These are phyloP conservation scores for Cephus nigrinus DNA, from an alignment of 2,888 invertebrate species.

Conservation along the genomic window DNA sequence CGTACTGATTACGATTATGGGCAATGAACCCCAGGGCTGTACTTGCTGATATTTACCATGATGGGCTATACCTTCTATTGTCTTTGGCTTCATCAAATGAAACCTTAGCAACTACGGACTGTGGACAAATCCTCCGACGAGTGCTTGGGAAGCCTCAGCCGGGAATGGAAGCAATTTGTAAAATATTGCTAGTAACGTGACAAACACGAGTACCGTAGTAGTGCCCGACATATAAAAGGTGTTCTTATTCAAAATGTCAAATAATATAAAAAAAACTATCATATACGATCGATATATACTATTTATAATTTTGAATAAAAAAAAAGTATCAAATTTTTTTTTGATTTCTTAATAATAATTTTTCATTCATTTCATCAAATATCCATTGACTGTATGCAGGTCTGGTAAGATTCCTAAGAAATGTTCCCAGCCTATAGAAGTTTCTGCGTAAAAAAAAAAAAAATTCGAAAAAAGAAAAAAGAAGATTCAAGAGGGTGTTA, in stretches of 20 bases:
- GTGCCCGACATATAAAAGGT: not conserved
- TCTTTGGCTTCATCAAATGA: constrained; percentile 11
- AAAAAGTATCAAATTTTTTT: too few relatives aligned
- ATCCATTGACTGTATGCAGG: not conserved
- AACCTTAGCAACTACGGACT: not conserved
- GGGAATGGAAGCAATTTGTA: constrained; percentile 60
- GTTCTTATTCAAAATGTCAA: not conserved
- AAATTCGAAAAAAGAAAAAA: not conserved
- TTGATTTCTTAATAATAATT: too few relatives aligned
- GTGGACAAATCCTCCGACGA: constrained; percentile 25
- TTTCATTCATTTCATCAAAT: too few relatives aligned
- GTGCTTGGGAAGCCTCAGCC: constrained; percentile 44
- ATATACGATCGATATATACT: too few relatives aligned
- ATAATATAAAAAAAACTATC: not conserved
- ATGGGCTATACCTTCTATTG: not conserved
- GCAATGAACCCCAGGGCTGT: not conserved
- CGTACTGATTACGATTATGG: not conserved
- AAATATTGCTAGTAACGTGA: constrained; percentile 54
- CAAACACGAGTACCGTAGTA: constrained; percentile 9
- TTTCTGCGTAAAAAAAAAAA: not conserved
- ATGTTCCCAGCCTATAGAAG: not conserved
- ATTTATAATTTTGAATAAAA: too few relatives aligned
- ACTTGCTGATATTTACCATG: not conserved
- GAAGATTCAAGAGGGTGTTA: constrained; percentile 15
- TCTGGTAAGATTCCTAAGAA: not conserved